Conservation (phyloP, 1,140 invertebrate species). For the Helicoverpa armigera region DNA sequence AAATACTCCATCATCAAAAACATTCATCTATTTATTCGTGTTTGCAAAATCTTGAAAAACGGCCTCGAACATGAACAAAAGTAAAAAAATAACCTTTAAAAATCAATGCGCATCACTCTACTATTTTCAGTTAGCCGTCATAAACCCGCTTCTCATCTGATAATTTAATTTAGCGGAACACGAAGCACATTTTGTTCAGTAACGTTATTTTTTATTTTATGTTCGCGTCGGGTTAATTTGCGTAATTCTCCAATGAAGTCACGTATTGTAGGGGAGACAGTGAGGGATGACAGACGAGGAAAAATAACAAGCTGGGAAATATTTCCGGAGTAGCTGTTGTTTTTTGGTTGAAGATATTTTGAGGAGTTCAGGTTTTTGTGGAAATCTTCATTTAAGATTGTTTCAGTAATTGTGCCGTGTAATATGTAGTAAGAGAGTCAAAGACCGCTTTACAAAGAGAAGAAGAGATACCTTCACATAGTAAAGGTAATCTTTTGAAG, state of each 20-base stretch:
- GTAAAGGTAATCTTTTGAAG: too few relatives aligned
- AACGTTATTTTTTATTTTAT: constrained; percentile 38
- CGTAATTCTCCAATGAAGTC: constrained; percentile 50
- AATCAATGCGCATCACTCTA: neutral
- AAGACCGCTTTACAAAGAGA: too few relatives aligned
- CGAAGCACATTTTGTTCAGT: constrained; percentile 17
- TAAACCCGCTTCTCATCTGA: constrained; percentile 1
- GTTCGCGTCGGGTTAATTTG: constrained; percentile 40
- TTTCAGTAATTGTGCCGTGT: too few relatives aligned
- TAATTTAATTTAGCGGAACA: constrained; percentile 44
- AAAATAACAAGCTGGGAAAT: neutral
- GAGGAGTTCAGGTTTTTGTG: too few relatives aligned
- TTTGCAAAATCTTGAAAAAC: neutral
- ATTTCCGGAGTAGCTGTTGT: too few relatives aligned
- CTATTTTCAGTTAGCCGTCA: constrained; percentile 6
- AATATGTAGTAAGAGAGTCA: too few relatives aligned
- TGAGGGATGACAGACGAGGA: neutral
- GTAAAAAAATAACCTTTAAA: neutral
- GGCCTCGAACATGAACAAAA: too few relatives aligned
- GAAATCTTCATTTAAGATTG: too few relatives aligned
- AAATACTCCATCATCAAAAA: too few relatives aligned
- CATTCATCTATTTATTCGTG: too few relatives aligned
- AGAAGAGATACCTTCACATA: too few relatives aligned
- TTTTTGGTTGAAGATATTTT: too few relatives aligned
- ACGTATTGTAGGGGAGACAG: constrained; percentile 40